Evolutionary conservation across 2,797 vertebrate species (phyloP).

Genomic region (Cynopterus sphinx): DNA sequence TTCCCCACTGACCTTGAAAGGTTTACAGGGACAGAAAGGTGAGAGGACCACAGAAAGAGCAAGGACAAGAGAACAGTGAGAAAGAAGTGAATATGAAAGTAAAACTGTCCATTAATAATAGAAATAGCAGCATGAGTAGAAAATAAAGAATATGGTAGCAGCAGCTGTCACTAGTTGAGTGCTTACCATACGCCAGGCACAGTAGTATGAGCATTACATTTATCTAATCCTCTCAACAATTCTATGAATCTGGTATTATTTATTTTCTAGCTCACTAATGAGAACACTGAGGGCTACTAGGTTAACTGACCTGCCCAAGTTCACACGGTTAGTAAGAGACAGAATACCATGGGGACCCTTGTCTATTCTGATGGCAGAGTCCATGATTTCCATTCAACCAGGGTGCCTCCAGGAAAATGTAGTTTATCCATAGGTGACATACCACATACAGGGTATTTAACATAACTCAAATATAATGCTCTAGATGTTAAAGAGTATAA

Average conservation of each 20-base stretch:
- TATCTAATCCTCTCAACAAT: not conserved
- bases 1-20: not conserved
- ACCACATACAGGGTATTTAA: not conserved
- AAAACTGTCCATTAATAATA: not conserved
- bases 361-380: not conserved
- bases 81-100: not conserved
- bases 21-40: not conserved
- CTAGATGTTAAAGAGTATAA: not conserved
- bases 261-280: not conserved
- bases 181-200: rapidly evolving
- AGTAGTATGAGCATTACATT: not conserved
- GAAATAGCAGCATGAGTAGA: not conserved
- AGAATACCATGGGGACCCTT: not conserved
- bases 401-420: not conserved
- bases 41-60: not conserved
- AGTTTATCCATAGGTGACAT: not conserved
- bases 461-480: not conserved
- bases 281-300: not conserved
- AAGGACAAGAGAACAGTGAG: not conserved
- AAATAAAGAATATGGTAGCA: not conserved
- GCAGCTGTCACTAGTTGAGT: not conserved
- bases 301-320: not conserved
- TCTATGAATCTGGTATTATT: not conserved
- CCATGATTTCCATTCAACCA: not conserved
- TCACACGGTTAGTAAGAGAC: not conserved